phyloP scores from a whole-genome alignment of 2,113 vertebrate species.

The Bostrychus sinensis region DNA sequence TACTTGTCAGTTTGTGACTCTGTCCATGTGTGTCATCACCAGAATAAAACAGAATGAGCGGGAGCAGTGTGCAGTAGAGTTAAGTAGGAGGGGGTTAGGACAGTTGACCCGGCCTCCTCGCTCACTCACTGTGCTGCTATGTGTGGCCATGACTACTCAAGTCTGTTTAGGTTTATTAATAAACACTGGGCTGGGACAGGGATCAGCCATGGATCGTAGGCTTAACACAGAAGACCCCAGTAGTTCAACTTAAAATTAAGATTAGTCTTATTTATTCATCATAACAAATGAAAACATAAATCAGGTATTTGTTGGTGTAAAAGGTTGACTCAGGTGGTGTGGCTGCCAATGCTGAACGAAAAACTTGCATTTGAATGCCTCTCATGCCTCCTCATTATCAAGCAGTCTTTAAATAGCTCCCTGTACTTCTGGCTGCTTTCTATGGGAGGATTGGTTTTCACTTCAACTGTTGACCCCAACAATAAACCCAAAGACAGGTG shows the following conservation, averaged over 20 bases:
- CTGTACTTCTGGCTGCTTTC: conserved; percentile 38
- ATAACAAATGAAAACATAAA: background rate
- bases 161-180: conserved; percentile 82
- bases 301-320: background rate
- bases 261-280: background rate
- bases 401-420: conserved; percentile 67
- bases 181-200: conserved; percentile 67
- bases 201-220: conserved; percentile 40
- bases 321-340: background rate
- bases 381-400: conserved; percentile 58
- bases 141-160: conserved; percentile 76
- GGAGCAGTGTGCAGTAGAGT: conserved; percentile 28
- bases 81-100: conserved; percentile 4
- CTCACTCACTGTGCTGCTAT: conserved; percentile 55
- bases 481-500: conserved; percentile 35
- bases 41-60: conserved; percentile 45
- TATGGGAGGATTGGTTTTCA: conserved; percentile 54
- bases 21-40: background rate
- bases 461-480: conserved; percentile 61
- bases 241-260: background rate
- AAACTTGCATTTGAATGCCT: conserved; percentile 50
- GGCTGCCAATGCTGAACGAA: conserved; percentile 34
- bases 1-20: conserved; percentile 28
- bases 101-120: conserved; percentile 57
- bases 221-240: conserved; percentile 1